Percentiles rank a stretch among this genome's conserved stretches.
phyloP scores from a whole-genome alignment of 2,113 vertebrate genomes.

The Donacobius atricapilla region DNA sequence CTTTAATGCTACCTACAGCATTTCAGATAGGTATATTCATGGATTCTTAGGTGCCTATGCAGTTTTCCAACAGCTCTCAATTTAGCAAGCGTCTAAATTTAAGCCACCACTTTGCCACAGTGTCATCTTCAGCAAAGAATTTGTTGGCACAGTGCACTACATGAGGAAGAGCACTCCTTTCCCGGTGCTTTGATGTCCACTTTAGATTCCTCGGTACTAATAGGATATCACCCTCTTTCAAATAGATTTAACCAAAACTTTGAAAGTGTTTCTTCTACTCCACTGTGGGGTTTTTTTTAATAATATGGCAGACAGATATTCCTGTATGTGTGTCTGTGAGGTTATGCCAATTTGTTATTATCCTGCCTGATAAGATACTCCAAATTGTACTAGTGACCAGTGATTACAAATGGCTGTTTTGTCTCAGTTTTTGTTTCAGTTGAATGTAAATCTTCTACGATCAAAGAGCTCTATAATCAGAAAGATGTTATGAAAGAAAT shows the following conservation, averaged over 20 bases:
- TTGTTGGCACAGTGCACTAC: background rate
- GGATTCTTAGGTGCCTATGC: background rate
- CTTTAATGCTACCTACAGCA: background rate
- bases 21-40: background rate
- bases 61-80: background rate
- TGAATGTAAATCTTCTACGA: background rate
- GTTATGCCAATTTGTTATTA: background rate
- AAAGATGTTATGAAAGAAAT: background rate
- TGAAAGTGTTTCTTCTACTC: background rate
- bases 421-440: background rate
- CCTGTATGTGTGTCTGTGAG: background rate
- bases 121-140: background rate
- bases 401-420: background rate
- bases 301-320: background rate
- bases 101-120: background rate
- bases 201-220: background rate
- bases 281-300: background rate
- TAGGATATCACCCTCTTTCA: background rate
- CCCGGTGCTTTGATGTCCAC: background rate
- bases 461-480: slow-evolving; percentile 4
- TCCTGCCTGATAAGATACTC: background rate
- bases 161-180: background rate
- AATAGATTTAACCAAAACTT: background rate
- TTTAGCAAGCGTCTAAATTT: background rate
- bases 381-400: background rate